Evolutionary conservation across 2,113 vertebrate species (phyloP).

Genomic region (Pterocles orientalis): DNA sequence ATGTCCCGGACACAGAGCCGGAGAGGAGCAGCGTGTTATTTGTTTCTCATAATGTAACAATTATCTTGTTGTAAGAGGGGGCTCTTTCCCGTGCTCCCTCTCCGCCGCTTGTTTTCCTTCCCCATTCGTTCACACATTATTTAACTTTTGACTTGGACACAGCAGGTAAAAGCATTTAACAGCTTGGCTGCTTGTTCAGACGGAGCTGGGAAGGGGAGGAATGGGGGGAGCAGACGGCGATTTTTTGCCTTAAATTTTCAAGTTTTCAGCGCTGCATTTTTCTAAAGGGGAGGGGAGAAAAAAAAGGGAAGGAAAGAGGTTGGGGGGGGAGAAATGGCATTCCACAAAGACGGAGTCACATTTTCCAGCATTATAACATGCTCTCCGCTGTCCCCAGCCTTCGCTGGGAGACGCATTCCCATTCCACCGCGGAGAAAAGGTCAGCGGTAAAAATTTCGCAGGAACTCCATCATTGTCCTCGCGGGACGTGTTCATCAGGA

Average conservation of each 20-base stretch:
- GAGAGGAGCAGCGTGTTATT: slow-evolving; percentile 6
- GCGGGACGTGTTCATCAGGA: slow-evolving; percentile 28
- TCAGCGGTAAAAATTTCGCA: slow-evolving; percentile 17
- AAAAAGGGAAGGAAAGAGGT: not conserved
- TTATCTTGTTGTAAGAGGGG: not conserved
- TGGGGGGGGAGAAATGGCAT: not conserved
- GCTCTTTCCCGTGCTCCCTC: not conserved
- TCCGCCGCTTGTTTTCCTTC: slow-evolving; percentile 21
- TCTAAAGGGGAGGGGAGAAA: not conserved
- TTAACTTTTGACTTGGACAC: slow-evolving; percentile 42
- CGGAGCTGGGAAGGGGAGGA: not conserved
- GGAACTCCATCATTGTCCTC: slow-evolving; percentile 48
- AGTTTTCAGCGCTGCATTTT: slow-evolving; percentile 1
- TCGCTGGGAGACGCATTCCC: not conserved
- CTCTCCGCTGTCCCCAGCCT: slow-evolving; percentile 8
- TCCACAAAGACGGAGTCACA: slow-evolving; percentile 50
- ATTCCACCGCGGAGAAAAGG: not conserved
- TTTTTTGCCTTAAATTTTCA: slow-evolving; percentile 25
- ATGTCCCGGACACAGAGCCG: not conserved
- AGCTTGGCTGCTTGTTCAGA: slow-evolving; percentile 35
- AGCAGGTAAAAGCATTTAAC: slow-evolving; percentile 61
- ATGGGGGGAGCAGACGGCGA: not conserved
- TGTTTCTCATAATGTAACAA: slow-evolving; percentile 6
- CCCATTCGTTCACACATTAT: slow-evolving; percentile 24
- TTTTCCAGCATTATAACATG: slow-evolving; percentile 21